Evolutionary conservation across 2,888 invertebrate species (phyloP).

Genomic region (Drosophila borborema): DNA sequence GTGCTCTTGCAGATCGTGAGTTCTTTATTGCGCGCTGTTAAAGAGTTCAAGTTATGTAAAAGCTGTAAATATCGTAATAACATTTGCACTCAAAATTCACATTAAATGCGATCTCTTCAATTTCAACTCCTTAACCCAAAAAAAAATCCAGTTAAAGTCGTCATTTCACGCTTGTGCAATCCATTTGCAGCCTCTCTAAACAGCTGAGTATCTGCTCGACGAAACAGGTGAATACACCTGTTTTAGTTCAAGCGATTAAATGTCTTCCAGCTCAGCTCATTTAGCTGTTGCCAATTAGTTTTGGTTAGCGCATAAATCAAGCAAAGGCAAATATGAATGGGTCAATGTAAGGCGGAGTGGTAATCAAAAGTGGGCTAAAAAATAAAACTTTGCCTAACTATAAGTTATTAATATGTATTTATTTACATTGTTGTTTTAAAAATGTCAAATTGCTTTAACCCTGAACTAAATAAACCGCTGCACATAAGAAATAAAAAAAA

Average conservation of each 20-base stretch:
- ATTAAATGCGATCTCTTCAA: neutral
- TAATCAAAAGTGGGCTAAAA: slow-evolving; percentile 23
- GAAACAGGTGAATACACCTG: neutral
- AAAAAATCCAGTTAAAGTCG: neutral
- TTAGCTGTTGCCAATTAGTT: slow-evolving; percentile 10
- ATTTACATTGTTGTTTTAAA: slow-evolving; percentile 17
- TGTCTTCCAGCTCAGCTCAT: neutral
- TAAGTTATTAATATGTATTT: slow-evolving; percentile 44
- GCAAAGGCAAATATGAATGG: slow-evolving; percentile 27
- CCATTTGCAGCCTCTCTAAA: neutral
- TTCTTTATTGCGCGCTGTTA: neutral
- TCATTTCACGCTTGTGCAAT: neutral
- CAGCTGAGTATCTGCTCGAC: neutral
- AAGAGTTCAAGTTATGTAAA: no score
- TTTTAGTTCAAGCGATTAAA: neutral
- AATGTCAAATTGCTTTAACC: slow-evolving; percentile 58
- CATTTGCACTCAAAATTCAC: neutral
- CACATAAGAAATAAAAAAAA: slow-evolving; percentile 17
- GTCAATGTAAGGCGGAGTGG: slow-evolving; percentile 48
- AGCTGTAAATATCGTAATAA: no score
- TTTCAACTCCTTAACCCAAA: neutral
- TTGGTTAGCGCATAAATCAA: slow-evolving; percentile 2
- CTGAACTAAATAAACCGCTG: slow-evolving; percentile 60
- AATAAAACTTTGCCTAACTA: slow-evolving; percentile 6
- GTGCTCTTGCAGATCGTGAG: neutral